Evolutionary conservation across 2,888 invertebrate species (phyloP), one percentile per base, ranked within the genome.

Genomic region (Oxystoma pomonae): DNA sequence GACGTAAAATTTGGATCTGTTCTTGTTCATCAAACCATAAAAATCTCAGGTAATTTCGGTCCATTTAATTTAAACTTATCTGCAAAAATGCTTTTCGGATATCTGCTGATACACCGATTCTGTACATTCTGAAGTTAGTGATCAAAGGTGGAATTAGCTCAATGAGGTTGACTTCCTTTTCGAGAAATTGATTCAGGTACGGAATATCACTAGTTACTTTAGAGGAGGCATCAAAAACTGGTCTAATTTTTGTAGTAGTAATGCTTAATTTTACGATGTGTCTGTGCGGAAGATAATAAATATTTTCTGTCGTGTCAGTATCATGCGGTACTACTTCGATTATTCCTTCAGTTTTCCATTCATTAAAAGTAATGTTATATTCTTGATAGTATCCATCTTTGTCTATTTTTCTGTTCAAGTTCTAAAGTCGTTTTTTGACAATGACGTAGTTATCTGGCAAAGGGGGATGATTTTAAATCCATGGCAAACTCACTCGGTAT

Each of bases 71-170:
- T 0, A 74, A 20, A 51, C 65, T 63, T 16, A 76, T 73, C 66
- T 73, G 74, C 18, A 73, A 63, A 63, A 76, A 76, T 0, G 74
- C 75, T 59, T 73, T 73, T 16, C 65, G 20, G 2, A 77, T 74
- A 63, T 75, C 73, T 7, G 72, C 59, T 2, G 68, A 61, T 0
- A 71, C 62, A 35, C 35, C 35, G 12, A 71, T 63, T 55, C 60
- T 65, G 21, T 60, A 20, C 9, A 61, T 20, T 16, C 70, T 62
- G 63, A 73, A 72, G 57, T 60, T 60, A 9, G 63, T 21, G 0
- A 70, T 57, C 52, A 69, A 53, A 20, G 58, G 20, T 12, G 62
- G 63, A 16, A 66, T 65, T 5, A 57, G 7, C 22, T 62, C 62
- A 59, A 70, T 70, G 35, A 60, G 20, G 49, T 69, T 65, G 17